A percentile compares a stretch with the other conserved stretches of the same genome.
Conservation (phyloP, 2,113 vertebrate species). For the Lutjanus erythropterus region DNA sequence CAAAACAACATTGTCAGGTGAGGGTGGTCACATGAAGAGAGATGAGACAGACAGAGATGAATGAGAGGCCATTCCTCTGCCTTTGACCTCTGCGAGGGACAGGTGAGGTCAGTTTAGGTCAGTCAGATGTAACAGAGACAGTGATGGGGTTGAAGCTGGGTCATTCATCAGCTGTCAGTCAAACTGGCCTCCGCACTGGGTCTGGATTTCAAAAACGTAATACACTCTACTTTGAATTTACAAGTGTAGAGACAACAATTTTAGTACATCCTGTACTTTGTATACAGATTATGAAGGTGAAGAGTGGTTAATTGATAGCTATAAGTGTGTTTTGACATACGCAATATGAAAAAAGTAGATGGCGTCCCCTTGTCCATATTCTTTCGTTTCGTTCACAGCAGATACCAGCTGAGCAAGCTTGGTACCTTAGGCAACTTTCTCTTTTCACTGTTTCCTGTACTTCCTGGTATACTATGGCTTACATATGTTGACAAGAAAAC, state of each 20-base stretch:
- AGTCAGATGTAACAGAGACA: conserved; percentile 52
- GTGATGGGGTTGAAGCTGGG: conserved; percentile 26
- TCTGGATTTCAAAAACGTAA: conserved; percentile 31
- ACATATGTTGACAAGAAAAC: too few relatives aligned
- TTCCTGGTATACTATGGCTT: too few relatives aligned
- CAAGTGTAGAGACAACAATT: conserved; percentile 2
- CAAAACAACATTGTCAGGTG: conserved; percentile 2
- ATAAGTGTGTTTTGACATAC: background rate
- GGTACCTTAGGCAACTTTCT: too few relatives aligned
- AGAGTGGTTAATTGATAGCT: background rate
- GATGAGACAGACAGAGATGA: background rate
- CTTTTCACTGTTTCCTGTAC: too few relatives aligned
- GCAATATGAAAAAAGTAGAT: background rate
- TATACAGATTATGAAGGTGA: background rate
- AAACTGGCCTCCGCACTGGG: conserved; percentile 23
- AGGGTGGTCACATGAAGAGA: background rate
- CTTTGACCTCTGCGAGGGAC: conserved; percentile 9
- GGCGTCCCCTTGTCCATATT: background rate
- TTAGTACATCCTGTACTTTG: background rate
- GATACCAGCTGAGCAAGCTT: too few relatives aligned
- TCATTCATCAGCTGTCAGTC: conserved; percentile 32
- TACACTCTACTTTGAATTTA: background rate
- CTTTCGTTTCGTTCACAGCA: too few relatives aligned
- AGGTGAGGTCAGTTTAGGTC: conserved; percentile 49
- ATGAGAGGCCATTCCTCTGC: background rate